phyloP scores from a whole-genome alignment of 2,888 invertebrate species.

The Lissonota sp. region DNA sequence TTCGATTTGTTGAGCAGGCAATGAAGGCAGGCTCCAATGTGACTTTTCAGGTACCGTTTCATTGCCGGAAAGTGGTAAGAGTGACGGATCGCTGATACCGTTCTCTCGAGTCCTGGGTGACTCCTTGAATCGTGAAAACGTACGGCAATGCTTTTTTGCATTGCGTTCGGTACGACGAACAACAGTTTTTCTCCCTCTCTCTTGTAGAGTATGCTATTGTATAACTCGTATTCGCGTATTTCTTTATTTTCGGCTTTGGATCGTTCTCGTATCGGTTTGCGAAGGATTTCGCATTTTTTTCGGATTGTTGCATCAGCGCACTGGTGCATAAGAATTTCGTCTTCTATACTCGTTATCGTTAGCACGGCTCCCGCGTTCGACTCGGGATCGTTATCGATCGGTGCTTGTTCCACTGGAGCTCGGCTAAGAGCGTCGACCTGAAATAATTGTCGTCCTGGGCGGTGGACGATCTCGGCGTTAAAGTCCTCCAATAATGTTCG shows the following conservation, averaged over 20 bases:
- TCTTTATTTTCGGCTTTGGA: neutral
- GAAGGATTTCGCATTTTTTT: conserved; percentile 13
- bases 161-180: conserved; percentile 38
- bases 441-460: conserved; percentile 61
- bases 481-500: conserved; percentile 7
- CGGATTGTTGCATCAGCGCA: too few species aligned
- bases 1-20: conserved; percentile 67
- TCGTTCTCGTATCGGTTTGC: conserved; percentile 4
- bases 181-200: conserved; percentile 25
- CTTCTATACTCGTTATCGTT: neutral
- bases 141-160: conserved; percentile 58
- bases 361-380: too few species aligned
- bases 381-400: too few species aligned
- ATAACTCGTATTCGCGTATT: neutral
- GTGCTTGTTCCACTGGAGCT: conserved; percentile 43
- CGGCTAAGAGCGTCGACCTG: conserved; percentile 66
- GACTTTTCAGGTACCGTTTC: conserved; percentile 61
- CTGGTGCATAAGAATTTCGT: neutral
- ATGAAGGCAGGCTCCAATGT: conserved; percentile 68
- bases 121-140: conserved; percentile 65
- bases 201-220: conserved; percentile 25
- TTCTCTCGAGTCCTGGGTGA: conserved; percentile 67
- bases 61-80: conserved; percentile 68
- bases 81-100: conserved; percentile 42
- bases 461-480: conserved; percentile 61